phyloP scores from a whole-genome alignment of 2,113 vertebrate genomes.

The Stercorarius parasiticus region DNA sequence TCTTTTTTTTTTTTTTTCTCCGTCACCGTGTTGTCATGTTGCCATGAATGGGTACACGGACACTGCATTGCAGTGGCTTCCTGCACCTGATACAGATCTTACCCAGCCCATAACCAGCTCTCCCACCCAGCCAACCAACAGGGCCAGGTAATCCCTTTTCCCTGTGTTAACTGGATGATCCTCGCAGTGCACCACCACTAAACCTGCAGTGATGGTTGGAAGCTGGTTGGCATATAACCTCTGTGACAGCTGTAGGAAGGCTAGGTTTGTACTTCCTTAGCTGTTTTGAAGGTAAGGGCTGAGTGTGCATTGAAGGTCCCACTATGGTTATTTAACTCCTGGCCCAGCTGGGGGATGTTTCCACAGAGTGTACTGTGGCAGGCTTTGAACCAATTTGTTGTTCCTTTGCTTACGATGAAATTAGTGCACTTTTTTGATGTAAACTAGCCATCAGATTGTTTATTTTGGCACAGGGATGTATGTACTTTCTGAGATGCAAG shows the following conservation, averaged over 20 bases:
- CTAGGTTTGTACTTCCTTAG: background rate
- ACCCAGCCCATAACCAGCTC: background rate
- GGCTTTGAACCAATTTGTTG: background rate
- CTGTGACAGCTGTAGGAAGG: background rate
- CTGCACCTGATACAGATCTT: background rate
- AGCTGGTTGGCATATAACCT: background rate
- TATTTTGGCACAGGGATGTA: background rate
- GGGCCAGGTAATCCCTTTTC: background rate
- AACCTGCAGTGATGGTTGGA: background rate
- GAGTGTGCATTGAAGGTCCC: background rate
- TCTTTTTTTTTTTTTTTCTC: background rate
- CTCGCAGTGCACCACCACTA: background rate
- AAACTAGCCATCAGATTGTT: background rate
- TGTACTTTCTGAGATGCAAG: background rate
- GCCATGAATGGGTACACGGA: background rate
- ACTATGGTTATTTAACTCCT: background rate
- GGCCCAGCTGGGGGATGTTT: background rate
- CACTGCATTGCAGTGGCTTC: background rate
- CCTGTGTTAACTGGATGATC: background rate
- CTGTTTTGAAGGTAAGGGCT: background rate
- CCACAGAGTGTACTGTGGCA: background rate
- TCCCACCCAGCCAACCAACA: background rate
- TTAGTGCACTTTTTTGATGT: background rate
- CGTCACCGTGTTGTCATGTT: rapidly evolving
- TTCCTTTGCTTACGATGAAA: background rate